Conservation (phyloP, 2,888 invertebrate genomes). For the Dolichomitus sp. region DNA sequence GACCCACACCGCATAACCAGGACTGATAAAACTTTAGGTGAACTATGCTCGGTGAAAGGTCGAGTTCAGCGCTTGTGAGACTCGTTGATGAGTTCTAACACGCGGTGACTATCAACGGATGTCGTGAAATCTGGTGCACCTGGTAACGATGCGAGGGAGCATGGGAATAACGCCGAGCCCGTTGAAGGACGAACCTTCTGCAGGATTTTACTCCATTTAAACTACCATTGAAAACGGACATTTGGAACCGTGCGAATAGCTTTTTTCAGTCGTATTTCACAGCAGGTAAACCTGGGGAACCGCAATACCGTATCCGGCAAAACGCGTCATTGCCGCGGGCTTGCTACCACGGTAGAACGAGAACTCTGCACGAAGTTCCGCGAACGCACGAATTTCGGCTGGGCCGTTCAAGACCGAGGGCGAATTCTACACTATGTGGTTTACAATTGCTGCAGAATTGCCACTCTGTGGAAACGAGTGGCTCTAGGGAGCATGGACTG, state of each 20-base stretch:
- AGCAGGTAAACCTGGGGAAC: neutral
- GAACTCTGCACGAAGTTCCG: slow-evolving; percentile 3
- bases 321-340: slow-evolving; percentile 14
- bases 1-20: neutral
- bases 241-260: neutral
- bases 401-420: slow-evolving; percentile 13
- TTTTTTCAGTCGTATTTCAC: slow-evolving; percentile 2
- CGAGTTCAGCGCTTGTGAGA: neutral
- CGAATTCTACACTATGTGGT: slow-evolving; percentile 20
- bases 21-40: neutral
- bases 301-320: slow-evolving; percentile 18
- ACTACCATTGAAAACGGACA: slow-evolving; percentile 10
- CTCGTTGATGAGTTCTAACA: slow-evolving; percentile 21
- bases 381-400: neutral
- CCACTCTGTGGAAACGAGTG: slow-evolving; percentile 11
- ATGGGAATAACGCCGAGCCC: neutral
- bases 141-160: neutral
- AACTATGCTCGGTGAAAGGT: slow-evolving; percentile 5
- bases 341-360: neutral
- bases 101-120: neutral
- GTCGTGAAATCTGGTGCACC: neutral
- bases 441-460: slow-evolving; percentile 8
- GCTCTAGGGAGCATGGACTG: slow-evolving; percentile 3
- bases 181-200: neutral
- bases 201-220: slow-evolving; percentile 16